These are phyloP conservation scores for Campopleginae sp. DNA, from an alignment of 2,888 invertebrate genomes.

Conservation along the genomic window DNA sequence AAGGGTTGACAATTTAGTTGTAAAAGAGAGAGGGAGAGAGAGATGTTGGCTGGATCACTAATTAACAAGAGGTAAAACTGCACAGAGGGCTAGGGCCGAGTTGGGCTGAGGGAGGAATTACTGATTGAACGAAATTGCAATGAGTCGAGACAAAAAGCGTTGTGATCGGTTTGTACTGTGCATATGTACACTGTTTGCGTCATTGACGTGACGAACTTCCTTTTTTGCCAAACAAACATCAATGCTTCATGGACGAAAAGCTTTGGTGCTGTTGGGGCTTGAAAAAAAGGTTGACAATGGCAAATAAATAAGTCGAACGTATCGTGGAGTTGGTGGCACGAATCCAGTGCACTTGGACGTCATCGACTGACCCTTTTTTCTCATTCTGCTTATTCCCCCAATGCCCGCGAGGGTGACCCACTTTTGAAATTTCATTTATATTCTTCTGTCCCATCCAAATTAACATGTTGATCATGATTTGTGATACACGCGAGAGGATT, in stretches of 20 bases:
- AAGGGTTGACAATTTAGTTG: slow-evolving; percentile 25
- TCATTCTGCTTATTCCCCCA: neutral
- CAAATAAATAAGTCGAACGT: neutral
- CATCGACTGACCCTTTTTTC: slow-evolving; percentile 12
- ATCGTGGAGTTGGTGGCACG: neutral
- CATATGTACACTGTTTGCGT: slow-evolving; percentile 16
- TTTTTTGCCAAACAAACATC: slow-evolving; percentile 10
- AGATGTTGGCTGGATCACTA: slow-evolving; percentile 23
- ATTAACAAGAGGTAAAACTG: slow-evolving; percentile 31
- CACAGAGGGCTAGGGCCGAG: slow-evolving; percentile 5
- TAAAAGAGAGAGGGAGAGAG: neutral
- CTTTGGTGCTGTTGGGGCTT: neutral
- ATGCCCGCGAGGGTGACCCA: neutral
- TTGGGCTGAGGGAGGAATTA: slow-evolving; percentile 7
- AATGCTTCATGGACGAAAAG: neutral
- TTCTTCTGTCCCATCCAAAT: slow-evolving; percentile 19
- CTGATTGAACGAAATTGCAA: slow-evolving; percentile 52
- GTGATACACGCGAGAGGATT: neutral
- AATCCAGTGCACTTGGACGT: slow-evolving; percentile 14
- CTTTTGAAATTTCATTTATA: slow-evolving; percentile 21
- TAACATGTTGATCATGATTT: slow-evolving; percentile 12
- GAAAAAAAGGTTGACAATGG: slow-evolving; percentile 11
- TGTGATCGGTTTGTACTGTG: slow-evolving; percentile 4
- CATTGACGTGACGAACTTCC: slow-evolving; percentile 13
- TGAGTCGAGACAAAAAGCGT: slow-evolving; percentile 44